phyloP scores from a whole-genome alignment of 2,797 vertebrate genomes.

The Molossus molossus region DNA sequence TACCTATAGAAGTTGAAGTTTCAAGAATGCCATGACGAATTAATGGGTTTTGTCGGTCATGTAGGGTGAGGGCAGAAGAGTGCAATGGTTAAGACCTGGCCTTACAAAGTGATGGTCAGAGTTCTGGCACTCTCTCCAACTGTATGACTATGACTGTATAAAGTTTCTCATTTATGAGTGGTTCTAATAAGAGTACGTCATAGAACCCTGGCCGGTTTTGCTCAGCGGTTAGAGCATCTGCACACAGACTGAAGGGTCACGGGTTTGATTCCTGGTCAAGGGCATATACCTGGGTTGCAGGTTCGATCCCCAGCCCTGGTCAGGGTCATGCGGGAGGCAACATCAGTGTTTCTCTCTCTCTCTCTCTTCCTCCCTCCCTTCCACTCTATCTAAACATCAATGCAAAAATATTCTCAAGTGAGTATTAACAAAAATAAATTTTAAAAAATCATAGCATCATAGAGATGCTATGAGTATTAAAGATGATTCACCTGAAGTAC shows the following conservation, averaged over 20 bases:
- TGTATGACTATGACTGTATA: neutral
- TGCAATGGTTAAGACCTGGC: neutral
- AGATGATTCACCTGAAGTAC: neutral
- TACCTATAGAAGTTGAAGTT: neutral
- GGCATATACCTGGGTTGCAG: too few species aligned
- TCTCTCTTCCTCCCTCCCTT: too few species aligned
- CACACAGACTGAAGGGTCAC: too few species aligned
- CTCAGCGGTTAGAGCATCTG: too few species aligned
- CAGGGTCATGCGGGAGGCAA: too few species aligned
- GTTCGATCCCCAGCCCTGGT: too few species aligned
- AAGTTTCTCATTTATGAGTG: constrained; percentile 25
- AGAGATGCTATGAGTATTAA: neutral
- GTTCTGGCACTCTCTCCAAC: neutral
- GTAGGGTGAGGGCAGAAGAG: neutral
- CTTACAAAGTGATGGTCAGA: neutral
- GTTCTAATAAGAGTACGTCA: neutral
- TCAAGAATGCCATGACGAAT: constrained; percentile 4
- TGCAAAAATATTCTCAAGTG: too few species aligned
- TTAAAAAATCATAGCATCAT: neutral
- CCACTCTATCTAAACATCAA: too few species aligned
- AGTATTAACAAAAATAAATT: too few species aligned
- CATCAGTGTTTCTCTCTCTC: too few species aligned
- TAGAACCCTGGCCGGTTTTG: too few species aligned
- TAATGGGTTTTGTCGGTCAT: neutral
- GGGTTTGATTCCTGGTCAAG: too few species aligned